phyloP scores from a whole-genome alignment of 2,797 vertebrate species.

The Cercopithecus diana region DNA sequence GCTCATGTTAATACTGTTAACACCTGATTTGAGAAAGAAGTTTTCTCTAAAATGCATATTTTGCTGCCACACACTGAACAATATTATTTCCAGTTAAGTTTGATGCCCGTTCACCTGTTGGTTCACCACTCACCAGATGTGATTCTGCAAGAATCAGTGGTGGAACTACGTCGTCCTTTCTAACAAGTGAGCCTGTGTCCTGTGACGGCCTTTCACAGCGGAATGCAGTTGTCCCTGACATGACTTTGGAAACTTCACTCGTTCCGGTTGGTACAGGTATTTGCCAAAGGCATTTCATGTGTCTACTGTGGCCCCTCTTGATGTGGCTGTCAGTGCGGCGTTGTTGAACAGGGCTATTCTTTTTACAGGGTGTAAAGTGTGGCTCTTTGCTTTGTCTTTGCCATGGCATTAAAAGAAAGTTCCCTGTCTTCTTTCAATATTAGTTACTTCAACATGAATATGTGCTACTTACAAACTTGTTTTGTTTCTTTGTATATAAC shows the following conservation, averaged over 20 bases:
- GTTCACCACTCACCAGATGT: rapidly evolving
- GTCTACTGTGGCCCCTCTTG: not conserved
- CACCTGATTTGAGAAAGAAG: not conserved
- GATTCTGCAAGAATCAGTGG: rapidly evolving
- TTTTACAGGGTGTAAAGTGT: too few relatives aligned
- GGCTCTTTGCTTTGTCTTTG: not conserved
- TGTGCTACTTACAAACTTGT: not conserved
- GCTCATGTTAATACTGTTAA: not conserved
- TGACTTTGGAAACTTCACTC: not conserved
- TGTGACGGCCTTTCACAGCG: not conserved
- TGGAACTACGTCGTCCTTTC: not conserved
- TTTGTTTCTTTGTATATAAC: not conserved
- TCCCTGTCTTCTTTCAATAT: not conserved
- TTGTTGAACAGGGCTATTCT: not conserved
- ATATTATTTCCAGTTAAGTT: rapidly evolving
- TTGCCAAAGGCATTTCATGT: not conserved
- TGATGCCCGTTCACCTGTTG: not conserved
- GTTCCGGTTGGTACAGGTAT: not conserved
- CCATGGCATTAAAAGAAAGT: not conserved
- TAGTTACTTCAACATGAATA: not conserved
- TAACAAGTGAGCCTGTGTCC: not conserved
- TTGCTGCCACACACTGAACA: not conserved
- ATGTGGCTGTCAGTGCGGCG: rapidly evolving
- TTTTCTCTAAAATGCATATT: not conserved
- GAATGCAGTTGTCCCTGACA: not conserved